These are phyloP conservation scores for Rhingia campestris DNA, from an alignment of 2,888 invertebrate species.

Conservation along the genomic window DNA sequence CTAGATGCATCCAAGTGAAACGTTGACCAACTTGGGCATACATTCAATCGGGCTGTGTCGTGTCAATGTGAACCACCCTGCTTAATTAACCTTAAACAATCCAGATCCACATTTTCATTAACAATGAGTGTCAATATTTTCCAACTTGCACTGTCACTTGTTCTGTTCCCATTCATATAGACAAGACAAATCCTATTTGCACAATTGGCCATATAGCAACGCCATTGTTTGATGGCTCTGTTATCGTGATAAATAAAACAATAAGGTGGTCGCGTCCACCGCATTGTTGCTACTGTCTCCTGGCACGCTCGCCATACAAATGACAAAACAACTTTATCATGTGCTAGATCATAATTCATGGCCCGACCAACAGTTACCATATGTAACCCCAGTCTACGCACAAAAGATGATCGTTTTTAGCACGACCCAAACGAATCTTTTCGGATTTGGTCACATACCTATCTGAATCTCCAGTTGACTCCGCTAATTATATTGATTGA, in stretches of 20 bases:
- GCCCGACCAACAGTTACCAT: not conserved
- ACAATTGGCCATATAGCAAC: not conserved
- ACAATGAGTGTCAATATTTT: not conserved
- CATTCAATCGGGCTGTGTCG: no score
- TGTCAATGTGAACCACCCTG: no score
- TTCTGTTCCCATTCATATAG: not conserved
- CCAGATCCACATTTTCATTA: not conserved
- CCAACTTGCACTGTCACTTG: not conserved
- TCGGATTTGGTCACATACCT: no score
- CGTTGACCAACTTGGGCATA: no score
- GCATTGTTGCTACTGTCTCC: not conserved
- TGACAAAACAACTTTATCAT: not conserved
- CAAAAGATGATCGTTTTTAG: not conserved
- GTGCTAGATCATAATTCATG: not conserved
- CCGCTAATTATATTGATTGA: constrained; percentile 4
- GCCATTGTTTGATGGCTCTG: not conserved
- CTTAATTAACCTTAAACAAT: not conserved
- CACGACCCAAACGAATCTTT: not conserved
- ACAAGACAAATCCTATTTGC: not conserved
- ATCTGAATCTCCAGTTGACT: not conserved
- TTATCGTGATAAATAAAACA: not conserved
- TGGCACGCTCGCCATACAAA: not conserved
- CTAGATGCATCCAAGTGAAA: no score
- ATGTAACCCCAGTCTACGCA: not conserved
- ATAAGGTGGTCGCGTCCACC: not conserved